These are phyloP conservation scores for Merluccius polli DNA, from an alignment of 2,797 vertebrate species.

Conservation along the genomic window DNA sequence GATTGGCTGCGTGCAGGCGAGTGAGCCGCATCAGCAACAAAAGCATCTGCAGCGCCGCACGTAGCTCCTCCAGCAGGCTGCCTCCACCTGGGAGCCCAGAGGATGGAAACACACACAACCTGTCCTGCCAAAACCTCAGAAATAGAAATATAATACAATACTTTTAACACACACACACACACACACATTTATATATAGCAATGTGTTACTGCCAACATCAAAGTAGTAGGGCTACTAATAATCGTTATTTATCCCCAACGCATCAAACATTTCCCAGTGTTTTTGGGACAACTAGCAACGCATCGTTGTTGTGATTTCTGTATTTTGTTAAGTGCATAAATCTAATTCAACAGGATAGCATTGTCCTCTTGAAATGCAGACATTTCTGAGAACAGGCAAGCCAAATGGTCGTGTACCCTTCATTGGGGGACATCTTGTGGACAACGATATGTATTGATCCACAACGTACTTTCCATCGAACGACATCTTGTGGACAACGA, in stretches of 20 bases:
- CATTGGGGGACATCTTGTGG: constrained; percentile 54
- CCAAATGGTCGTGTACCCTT: neutral
- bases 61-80: neutral
- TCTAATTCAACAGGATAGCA: neutral
- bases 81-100: neutral
- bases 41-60: neutral
- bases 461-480: no score
- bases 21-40: neutral
- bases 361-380: neutral
- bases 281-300: no score
- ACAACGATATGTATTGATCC: neutral
- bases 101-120: no score
- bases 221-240: no score
- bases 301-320: no score
- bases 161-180: no score
- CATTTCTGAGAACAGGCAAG: neutral
- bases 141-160: no score
- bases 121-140: neutral
- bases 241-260: no score
- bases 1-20: neutral
- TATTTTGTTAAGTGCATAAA: no score
- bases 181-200: no score
- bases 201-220: no score
- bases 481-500: constrained; percentile 54
- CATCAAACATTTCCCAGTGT: no score